Base-by-base conservation (phyloP, 2,113 vertebrate genomes). In the Aegithalos caudatus region DNA sequence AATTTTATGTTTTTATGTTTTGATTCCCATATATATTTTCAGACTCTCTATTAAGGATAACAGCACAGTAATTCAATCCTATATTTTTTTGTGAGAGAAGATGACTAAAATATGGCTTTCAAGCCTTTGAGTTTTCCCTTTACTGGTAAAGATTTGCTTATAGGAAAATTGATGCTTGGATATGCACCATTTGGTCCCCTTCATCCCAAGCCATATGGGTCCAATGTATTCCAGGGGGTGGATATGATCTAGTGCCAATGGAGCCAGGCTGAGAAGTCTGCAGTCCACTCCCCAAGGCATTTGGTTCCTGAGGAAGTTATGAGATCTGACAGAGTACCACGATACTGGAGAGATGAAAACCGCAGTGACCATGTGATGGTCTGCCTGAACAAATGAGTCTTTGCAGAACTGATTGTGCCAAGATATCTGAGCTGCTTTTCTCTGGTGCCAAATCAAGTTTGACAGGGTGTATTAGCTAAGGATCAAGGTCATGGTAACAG, bases 391-490 rank as follows among this genome's bases (percentile, higher is more conserved):
- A 73, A 86, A 88, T 77, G 69, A 88, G 29, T 60, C 61, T 85
- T 87, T 2, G 2, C 57, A 88, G 83, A 94, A 73, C 15, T 57
- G 64, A 73, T 48, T 5, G 2, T 70, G 60, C 69, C 80, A 92
- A 67, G 56, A 61, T 86, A 91, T 57, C 76, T 42, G 57, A 90
- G 57, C 16, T 77, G 10, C 7, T 61, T 89, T 83, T 19, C 50
- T 61, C 45, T 77, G 37, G 19, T 77, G 42, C 40, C 76, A 92
- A 83, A 92, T 95, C 50, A 83, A 77, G 22, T 61, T 54, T 92
- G 86, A 92, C 69, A 88, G 40, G 22, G 54, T 70, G 94, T 86
- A 94, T 91, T 92, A 91, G 71, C 54, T 88, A 88, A 70, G 45
- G 33, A 83, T 91, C 60, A 70, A 88, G 67, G 64, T 40, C 42